A percentile compares a stretch with the other conserved stretches of the same genome.
These are phyloP conservation scores for Turnix velox DNA, from an alignment of 2,113 vertebrate species.

Conservation along the genomic window DNA sequence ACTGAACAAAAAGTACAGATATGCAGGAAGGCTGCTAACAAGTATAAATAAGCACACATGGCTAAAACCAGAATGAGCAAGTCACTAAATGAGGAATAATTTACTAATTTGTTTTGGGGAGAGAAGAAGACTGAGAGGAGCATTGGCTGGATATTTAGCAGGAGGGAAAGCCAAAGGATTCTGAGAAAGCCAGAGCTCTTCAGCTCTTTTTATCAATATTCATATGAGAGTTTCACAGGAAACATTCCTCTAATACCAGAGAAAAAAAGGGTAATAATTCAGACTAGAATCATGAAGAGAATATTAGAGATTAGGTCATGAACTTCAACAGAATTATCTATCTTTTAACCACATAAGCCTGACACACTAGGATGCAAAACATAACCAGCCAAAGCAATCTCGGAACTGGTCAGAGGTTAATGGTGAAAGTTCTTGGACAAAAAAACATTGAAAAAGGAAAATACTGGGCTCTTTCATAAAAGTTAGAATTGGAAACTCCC, in stretches of 20 bases:
- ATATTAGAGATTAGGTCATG: not conserved
- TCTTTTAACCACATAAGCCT: not conserved
- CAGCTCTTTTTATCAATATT: not conserved
- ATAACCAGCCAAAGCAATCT: not conserved
- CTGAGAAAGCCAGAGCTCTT: not conserved
- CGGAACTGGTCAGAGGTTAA: not conserved
- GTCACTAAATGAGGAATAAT: not conserved
- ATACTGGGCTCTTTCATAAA: not conserved
- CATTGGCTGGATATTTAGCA: not conserved
- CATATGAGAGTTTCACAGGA: not conserved
- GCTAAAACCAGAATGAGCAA: not conserved
- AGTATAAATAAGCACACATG: fast-evolving
- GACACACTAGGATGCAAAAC: not conserved
- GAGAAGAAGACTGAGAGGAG: not conserved
- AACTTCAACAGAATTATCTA: not conserved
- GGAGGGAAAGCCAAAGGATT: not conserved
- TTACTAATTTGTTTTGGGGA: not conserved
- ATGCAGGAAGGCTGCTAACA: not conserved
- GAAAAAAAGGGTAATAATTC: not conserved
- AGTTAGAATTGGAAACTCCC: not conserved
- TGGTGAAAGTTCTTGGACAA: not conserved
- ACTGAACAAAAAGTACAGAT: not conserved
- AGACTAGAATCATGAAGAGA: not conserved
- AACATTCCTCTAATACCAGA: not conserved
- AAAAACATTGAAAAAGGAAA: not conserved